These are phyloP conservation scores for Strongylocentrotus purpuratus DNA, from an alignment of 35 echinoderm and acorn worm genomes.

Conservation along the genomic window DNA sequence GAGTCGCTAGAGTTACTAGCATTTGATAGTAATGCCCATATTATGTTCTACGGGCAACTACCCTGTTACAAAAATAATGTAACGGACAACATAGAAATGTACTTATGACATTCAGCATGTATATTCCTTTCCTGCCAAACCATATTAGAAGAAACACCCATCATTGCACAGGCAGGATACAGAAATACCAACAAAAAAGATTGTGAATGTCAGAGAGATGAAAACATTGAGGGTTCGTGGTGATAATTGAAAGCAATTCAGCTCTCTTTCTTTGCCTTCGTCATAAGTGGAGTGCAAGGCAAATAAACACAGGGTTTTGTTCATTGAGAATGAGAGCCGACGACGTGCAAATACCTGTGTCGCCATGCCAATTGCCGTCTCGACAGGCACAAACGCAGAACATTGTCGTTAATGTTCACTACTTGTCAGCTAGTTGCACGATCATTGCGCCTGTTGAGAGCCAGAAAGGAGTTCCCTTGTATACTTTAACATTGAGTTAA, in stretches of 20 bases:
- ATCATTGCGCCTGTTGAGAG: not conserved
- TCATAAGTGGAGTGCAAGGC: not conserved
- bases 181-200: not conserved
- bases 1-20: no score
- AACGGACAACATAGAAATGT: no score
- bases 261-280: not conserved
- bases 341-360: constrained; percentile 32
- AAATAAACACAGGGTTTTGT: not conserved
- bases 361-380: not conserved
- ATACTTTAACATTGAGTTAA: no score
- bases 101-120: no score
- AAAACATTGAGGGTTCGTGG: not conserved
- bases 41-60: no score
- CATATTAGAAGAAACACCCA: not conserved
- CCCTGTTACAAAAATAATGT: no score
- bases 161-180: not conserved
- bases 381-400: not conserved
- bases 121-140: not conserved
- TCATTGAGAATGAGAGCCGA: no score
- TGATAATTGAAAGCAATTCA: constrained; percentile 32
- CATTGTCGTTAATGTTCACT: not conserved
- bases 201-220: not conserved
- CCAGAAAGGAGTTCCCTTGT: no score
- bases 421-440: not conserved
- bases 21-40: no score